Conservation (phyloP, 2,113 vertebrate genomes). For the Podiceps cristatus region DNA sequence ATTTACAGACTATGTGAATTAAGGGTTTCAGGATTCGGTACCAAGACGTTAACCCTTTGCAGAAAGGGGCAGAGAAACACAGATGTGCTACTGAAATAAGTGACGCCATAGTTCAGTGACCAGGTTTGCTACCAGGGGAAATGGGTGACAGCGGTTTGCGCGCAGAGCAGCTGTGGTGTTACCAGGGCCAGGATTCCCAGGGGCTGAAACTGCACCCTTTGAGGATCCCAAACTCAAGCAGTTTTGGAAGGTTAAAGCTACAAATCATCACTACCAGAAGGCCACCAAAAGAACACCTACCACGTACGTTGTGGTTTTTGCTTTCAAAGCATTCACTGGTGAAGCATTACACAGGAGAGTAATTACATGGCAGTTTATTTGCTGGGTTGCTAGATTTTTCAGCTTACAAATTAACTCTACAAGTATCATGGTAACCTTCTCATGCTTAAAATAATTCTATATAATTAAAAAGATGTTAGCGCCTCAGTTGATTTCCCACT, state of each 20-base stretch:
- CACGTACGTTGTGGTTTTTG: rapidly evolving
- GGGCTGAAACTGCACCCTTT: background rate
- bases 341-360: background rate
- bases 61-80: background rate
- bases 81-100: background rate
- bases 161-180: rapidly evolving
- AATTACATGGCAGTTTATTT: background rate
- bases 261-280: background rate
- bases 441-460: background rate
- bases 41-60: background rate
- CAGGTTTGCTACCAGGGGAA: background rate
- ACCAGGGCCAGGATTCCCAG: background rate
- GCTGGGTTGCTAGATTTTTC: background rate
- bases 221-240: background rate
- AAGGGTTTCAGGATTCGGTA: background rate
- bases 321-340: background rate
- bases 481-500: background rate
- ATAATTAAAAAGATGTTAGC: background rate
- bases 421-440: background rate
- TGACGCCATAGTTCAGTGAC: background rate
- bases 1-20: background rate
- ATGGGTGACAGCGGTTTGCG: background rate
- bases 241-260: background rate
- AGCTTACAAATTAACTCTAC: background rate
- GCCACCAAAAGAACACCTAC: background rate